These are phyloP conservation scores for Phymorhynchus buccinoides DNA, from an alignment of 1,140 invertebrate genomes.

Conservation along the genomic window DNA sequence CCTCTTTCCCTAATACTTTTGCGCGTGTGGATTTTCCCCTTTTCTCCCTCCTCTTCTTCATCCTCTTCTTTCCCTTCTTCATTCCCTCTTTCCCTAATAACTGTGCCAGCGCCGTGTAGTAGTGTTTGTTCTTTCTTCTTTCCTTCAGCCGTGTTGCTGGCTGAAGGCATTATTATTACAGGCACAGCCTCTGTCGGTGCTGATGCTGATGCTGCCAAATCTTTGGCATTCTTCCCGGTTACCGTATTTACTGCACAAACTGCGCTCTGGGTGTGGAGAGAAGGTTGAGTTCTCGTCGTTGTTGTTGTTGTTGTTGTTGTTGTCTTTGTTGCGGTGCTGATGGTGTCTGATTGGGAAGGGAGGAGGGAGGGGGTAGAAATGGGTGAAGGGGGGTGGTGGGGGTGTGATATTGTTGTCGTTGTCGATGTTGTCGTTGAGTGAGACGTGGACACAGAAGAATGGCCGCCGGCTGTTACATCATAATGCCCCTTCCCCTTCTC, in stretches of 20 bases:
- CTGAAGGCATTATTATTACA: neutral
- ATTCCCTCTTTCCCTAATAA: too few relatives aligned
- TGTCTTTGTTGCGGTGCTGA: neutral
- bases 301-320: too few relatives aligned
- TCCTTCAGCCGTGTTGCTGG: neutral
- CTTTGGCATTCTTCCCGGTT: constrained; percentile 15
- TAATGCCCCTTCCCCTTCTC: neutral
- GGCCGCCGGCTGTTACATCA: neutral
- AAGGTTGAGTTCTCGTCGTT: too few relatives aligned
- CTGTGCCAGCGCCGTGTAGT: neutral
- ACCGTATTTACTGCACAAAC: constrained; percentile 10
- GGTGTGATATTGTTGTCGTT: too few relatives aligned
- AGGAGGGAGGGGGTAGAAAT: neutral
- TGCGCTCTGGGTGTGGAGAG: neutral
- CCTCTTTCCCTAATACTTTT: too few relatives aligned
- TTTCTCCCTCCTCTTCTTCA: neutral
- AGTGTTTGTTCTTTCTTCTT: neutral
- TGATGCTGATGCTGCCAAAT: neutral
- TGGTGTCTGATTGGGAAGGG: neutral
- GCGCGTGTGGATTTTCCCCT: neutral
- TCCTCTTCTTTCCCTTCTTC: neutral
- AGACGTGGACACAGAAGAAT: neutral
- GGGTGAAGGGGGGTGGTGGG: too few relatives aligned
- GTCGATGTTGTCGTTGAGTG: neutral
- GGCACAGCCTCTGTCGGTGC: too few relatives aligned